Evolutionary conservation across 2,113 vertebrate genomes (phyloP).

Genomic region (Amblyopsis rosae): DNA sequence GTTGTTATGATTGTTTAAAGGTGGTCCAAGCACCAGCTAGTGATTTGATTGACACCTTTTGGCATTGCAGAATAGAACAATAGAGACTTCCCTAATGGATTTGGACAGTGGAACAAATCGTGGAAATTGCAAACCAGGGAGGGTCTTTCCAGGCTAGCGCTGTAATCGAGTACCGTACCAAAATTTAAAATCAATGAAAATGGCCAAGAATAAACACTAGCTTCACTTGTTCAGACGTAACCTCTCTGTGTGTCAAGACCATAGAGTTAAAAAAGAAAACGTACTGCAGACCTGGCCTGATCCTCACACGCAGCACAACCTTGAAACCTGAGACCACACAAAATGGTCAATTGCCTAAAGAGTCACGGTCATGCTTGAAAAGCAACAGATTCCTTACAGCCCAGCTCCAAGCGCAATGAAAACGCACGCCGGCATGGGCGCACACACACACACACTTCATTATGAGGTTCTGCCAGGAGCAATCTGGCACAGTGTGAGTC

Average conservation of each 20-base stretch:
- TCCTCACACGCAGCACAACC: slow-evolving; percentile 51
- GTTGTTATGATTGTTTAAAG: no score
- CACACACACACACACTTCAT: slow-evolving; percentile 50
- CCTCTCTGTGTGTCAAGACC: slow-evolving; percentile 45
- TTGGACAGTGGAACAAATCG: no score
- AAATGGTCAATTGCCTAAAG: slow-evolving; percentile 52
- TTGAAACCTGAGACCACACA: slow-evolving; percentile 22
- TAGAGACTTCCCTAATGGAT: no score
- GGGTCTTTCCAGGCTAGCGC: no score
- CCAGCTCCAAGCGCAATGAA: slow-evolving; percentile 55
- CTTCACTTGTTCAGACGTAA: slow-evolving; percentile 24
- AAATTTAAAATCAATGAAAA: no score
- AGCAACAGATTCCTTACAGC: slow-evolving; percentile 52
- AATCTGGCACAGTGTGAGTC: slow-evolving; percentile 47
- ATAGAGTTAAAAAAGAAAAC: slow-evolving; percentile 42
- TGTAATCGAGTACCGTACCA: no score
- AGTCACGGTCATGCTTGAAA: slow-evolving; percentile 63
- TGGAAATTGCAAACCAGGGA: no score
- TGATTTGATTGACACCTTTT: no score
- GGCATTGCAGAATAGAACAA: no score
- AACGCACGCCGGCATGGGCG: slow-evolving; percentile 34
- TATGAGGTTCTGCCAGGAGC: slow-evolving; percentile 46
- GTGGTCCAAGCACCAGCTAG: no score
- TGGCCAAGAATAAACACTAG: no score
- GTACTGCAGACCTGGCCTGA: slow-evolving; percentile 35